Percentiles rank a stretch among this genome's conserved stretches.
These are phyloP conservation scores for Sylvia atricapilla DNA, from an alignment of 2,113 vertebrate genomes.

Conservation along the genomic window DNA sequence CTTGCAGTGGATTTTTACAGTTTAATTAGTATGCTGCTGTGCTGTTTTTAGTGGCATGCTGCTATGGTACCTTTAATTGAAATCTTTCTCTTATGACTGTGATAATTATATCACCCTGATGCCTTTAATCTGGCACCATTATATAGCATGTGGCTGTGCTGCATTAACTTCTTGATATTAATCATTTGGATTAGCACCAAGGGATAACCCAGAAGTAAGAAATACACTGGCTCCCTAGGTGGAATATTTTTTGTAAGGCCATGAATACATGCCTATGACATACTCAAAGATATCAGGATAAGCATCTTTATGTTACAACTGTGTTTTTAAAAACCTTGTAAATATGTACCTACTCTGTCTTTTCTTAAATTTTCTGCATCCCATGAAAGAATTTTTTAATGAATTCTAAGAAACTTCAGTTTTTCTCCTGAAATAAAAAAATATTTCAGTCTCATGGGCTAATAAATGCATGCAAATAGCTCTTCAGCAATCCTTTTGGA, in stretches of 20 bases:
- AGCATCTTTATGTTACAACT: neutral
- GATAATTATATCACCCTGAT: conserved; percentile 60
- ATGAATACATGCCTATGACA: neutral
- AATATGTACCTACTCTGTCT: rapidly evolving
- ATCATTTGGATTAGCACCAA: conserved; percentile 51
- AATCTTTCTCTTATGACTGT: conserved; percentile 63
- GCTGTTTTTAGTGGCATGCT: conserved; percentile 63
- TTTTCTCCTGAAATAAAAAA: neutral
- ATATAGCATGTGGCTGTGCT: conserved; percentile 13
- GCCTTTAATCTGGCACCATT: conserved; percentile 57
- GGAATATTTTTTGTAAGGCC: neutral
- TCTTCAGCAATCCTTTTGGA: neutral
- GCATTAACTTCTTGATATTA: conserved; percentile 55
- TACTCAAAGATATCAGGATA: neutral
- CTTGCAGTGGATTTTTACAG: conserved; percentile 22
- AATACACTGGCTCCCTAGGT: neutral
- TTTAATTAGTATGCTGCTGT: conserved; percentile 67
- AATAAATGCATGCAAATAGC: neutral
- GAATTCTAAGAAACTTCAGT: neutral
- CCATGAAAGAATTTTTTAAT: neutral
- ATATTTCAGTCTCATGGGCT: neutral
- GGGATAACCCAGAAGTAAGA: conserved; percentile 37
- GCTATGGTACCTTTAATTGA: conserved; percentile 66
- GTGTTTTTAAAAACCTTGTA: neutral
- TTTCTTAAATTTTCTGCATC: neutral